Evolutionary conservation across 2,797 vertebrate species (phyloP).

Genomic region (Scyliorhinus canicula): DNA sequence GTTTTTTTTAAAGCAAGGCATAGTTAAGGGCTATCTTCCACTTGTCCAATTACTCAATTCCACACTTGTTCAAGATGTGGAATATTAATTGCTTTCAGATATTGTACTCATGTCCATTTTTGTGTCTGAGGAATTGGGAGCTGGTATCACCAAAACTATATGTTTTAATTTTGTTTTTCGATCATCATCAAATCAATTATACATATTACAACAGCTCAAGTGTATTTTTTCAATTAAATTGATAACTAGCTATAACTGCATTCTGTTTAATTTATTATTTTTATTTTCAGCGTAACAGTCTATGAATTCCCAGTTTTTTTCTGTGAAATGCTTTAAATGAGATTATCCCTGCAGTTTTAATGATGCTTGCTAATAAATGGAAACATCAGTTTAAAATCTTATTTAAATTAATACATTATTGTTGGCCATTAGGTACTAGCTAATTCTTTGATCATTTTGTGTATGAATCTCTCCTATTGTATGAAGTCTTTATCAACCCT

Average conservation of each 20-base stretch:
- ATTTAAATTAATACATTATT: neutral
- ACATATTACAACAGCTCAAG: neutral
- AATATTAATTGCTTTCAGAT: neutral
- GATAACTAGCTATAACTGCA: neutral
- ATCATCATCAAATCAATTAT: neutral
- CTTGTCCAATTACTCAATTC: neutral
- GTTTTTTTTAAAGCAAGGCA: neutral
- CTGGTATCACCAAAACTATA: neutral
- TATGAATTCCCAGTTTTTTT: neutral
- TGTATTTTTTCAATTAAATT: neutral
- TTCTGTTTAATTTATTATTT: neutral
- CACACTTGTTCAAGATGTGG: neutral
- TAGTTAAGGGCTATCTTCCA: neutral
- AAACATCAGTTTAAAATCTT: neutral
- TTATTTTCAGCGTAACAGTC: neutral
- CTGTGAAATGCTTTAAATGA: neutral
- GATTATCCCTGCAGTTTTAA: neutral
- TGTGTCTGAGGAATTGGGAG: neutral
- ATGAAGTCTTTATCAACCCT: neutral
- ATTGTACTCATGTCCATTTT: neutral
- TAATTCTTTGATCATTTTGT: neutral
- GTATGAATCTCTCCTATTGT: neutral
- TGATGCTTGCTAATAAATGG: neutral
- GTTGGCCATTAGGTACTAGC: neutral
- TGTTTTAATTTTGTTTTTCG: neutral